Evolutionary conservation across 2,888 invertebrate genomes (phyloP), one percentile per base, ranked within the genome.

Genomic region (Hipparchia sbordonii): DNA sequence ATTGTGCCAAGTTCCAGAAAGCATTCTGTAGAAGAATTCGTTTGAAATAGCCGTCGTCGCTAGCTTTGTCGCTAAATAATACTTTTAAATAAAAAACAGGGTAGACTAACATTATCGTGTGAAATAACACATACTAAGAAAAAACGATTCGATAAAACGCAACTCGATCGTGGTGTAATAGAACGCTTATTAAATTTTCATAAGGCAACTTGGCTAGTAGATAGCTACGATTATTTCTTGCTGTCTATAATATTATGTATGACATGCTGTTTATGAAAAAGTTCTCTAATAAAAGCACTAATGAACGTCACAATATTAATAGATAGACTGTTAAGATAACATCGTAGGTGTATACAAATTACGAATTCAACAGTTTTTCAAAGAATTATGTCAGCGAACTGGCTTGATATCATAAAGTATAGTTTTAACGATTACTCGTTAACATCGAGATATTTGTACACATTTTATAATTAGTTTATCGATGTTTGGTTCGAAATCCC

Each of bases 381-480:
- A 45, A 65, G 68, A 72, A 72, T 65, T 72, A 72, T 63, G 59
- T 72, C 63, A 12, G 63, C 13, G 10, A n/a, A 39, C 39, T 57
- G 59, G 68, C 52, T 33, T 56, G 63, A 68, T 63, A 68, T 65
- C 52, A 33, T 72, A 57, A 72, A 68, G 45, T 46, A 12, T 48
- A 51, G 13, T 46, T 69, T 72, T 72, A 68, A 72, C 45, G 67
- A 39, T 72, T 68, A 68, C 48, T 13, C 48, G 67, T 51, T 46
- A 51, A 52, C 57, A 57, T 52, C 56, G 56, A n/a, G 39, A 72
- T 48, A 54, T 54, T 59, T 56, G 48, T 67, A 46, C 62, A 48
- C 12, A 59, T 59, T 63, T 63, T 61, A 46, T 72, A 67, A 72
- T 72, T 72, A 72, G 52, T 72, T 72, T 72, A 72, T 68, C 68